phyloP scores from a whole-genome alignment of 2,888 invertebrate species.

The Diachrysia chrysitis region DNA sequence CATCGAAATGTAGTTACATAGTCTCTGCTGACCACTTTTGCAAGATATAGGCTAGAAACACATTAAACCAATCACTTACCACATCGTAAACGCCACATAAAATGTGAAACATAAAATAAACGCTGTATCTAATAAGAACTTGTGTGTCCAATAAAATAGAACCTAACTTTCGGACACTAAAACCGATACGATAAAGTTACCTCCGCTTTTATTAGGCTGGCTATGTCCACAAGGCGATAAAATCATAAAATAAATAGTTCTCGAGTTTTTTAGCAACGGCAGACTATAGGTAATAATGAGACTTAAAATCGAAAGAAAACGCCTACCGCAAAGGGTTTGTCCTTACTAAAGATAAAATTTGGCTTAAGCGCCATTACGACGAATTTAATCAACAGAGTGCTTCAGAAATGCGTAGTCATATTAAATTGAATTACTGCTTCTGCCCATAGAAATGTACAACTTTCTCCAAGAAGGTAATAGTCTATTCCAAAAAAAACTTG shows the following conservation, averaged over 20 bases:
- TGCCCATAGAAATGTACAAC: too few relatives aligned
- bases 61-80: conserved; percentile 43
- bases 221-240: neutral
- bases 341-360: too few relatives aligned
- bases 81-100: conserved; percentile 55
- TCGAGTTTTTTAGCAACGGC: neutral
- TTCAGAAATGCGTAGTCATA: too few relatives aligned
- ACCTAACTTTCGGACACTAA: conserved; percentile 60
- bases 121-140: conserved; percentile 47
- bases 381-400: too few relatives aligned
- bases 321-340: too few relatives aligned
- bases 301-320: too few relatives aligned
- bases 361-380: too few relatives aligned
- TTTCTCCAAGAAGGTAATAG: too few relatives aligned
- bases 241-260: neutral
- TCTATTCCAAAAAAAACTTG: too few relatives aligned
- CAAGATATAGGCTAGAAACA: conserved; percentile 28
- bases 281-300: too few relatives aligned
- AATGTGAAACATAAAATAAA: conserved; percentile 53
- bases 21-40: conserved; percentile 10
- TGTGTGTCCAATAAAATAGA: conserved; percentile 65
- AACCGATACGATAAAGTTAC: conserved; percentile 53
- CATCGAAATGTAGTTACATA: neutral
- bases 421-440: too few relatives aligned
- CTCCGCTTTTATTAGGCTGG: conserved; percentile 50